Conservation (phyloP, 2,113 vertebrate genomes). For the Terrapene triunguis region DNA sequence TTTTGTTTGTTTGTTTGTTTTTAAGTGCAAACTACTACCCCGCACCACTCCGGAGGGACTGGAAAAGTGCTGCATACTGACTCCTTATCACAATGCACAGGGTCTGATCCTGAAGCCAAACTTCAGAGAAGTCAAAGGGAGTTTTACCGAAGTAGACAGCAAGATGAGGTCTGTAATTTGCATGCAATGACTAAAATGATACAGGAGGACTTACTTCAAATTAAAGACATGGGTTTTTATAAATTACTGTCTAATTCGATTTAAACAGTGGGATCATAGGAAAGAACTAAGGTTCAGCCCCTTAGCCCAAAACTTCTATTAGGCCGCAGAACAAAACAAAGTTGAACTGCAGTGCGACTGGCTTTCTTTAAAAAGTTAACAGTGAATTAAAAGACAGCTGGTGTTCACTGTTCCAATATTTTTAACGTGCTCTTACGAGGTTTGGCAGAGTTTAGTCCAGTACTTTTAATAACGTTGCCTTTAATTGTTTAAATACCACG, state of each 20-base stretch:
- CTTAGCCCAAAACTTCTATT: not conserved
- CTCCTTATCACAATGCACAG: not conserved
- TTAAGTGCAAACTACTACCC: not conserved
- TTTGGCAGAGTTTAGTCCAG: constrained; percentile 62
- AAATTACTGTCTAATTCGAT: not conserved
- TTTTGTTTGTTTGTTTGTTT: too few relatives aligned
- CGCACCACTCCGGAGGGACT: not conserved
- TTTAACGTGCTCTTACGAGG: constrained; percentile 68
- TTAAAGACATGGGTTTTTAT: not conserved
- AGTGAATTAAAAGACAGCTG: constrained; percentile 35
- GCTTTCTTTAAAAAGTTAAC: not conserved
- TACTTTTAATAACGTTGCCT: constrained; percentile 67
- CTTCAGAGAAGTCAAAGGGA: not conserved
- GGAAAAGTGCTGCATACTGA: not conserved
- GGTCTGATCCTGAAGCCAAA: not conserved
- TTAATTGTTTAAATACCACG: constrained; percentile 51
- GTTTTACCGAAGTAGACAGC: fast-evolving
- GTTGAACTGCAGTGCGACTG: fast-evolving
- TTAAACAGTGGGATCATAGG: not conserved
- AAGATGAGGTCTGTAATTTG: not conserved
- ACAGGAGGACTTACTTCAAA: not conserved
- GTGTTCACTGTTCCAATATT: constrained; percentile 61
- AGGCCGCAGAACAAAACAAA: fast-evolving
- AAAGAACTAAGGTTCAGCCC: not conserved
- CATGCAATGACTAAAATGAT: not conserved